Evolutionary conservation across 2,888 invertebrate genomes (phyloP).

Genomic region (Pheosia tremula): DNA sequence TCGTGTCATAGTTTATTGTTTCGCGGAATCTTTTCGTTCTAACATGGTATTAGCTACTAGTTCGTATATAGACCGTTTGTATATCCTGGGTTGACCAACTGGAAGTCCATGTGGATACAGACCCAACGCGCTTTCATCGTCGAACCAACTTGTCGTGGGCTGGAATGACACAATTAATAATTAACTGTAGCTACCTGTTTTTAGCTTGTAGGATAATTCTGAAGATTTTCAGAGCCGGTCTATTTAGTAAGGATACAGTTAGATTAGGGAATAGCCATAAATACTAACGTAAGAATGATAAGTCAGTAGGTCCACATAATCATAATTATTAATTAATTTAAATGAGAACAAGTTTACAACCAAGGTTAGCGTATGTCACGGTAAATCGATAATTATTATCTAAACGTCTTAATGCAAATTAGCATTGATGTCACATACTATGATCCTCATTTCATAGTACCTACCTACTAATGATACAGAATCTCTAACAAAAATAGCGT

Average conservation of each 20-base stretch:
- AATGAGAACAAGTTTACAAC: conserved; percentile 1
- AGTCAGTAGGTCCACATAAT: no score
- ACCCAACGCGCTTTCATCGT: conserved; percentile 62
- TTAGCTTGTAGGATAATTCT: not conserved
- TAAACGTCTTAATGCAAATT: not conserved
- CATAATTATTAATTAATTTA: not conserved
- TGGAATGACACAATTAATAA: conserved; percentile 42
- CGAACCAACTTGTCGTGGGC: conserved; percentile 73
- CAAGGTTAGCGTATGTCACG: not conserved
- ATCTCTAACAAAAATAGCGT: no score
- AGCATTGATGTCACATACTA: not conserved
- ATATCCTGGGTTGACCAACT: conserved; percentile 71
- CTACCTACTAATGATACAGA: not conserved
- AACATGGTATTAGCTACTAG: conserved; percentile 63
- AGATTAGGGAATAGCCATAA: no score
- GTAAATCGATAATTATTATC: not conserved
- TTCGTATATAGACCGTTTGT: conserved; percentile 74
- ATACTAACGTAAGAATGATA: no score
- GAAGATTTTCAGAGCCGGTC: no score
- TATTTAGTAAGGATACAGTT: no score
- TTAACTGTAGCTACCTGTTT: not conserved
- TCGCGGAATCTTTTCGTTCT: conserved; percentile 47
- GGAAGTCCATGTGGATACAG: conserved; percentile 56
- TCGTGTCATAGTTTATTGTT: conserved; percentile 35
- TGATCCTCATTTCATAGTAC: not conserved